Evolutionary conservation across 2,113 vertebrate species (phyloP), one percentile per base, ranked within the genome.

Genomic region (Hippocampus comes): DNA sequence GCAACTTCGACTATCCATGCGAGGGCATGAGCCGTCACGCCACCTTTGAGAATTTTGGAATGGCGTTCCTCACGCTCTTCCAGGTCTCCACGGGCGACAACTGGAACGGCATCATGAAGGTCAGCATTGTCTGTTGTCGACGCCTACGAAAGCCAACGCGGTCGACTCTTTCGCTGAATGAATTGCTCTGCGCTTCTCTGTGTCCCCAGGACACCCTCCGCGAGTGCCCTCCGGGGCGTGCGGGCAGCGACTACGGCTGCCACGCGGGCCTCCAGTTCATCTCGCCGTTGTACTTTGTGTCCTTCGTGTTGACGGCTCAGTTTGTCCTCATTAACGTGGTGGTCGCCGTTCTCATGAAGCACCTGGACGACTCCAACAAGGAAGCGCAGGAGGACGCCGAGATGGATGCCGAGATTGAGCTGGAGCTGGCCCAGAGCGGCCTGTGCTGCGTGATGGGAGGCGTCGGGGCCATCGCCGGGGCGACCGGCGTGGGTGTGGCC

Each of bases 71-170:
- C 81, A 99, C 97, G 0, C 96, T 99, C 49, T 99, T 99, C 90
- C 96, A 98, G 83, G 97, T 99, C 71, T 99, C 97, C 49, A 99
- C 97, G 0, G 97, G 97, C 0, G 97, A 99, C 90, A 99, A 99
- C 86, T 99, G 97, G 97, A 99, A 99, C 0, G 96, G 97, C 68
- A 99, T 99, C 81, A 99, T 99, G 97, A 99, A 99, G 96, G 97
- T 98, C 10, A 10, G 51, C 9, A 6, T 41, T 42, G 17, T 67
- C 34, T 34, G 30, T 34, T 5, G 30, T 34, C 5, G 30, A 34
- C 30, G 30, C 30, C 34, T 5, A 38, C 34, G 34, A 38, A 38
- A 38, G 34, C 34, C 34, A 5, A 38, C 34, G 2, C 34, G 43
- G 53, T 56, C 5, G 9, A n/a, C 49, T 23, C 15, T 23, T 56